phyloP scores from a whole-genome alignment of 2,113 vertebrate species.

The Rhabdornis inornatus region DNA sequence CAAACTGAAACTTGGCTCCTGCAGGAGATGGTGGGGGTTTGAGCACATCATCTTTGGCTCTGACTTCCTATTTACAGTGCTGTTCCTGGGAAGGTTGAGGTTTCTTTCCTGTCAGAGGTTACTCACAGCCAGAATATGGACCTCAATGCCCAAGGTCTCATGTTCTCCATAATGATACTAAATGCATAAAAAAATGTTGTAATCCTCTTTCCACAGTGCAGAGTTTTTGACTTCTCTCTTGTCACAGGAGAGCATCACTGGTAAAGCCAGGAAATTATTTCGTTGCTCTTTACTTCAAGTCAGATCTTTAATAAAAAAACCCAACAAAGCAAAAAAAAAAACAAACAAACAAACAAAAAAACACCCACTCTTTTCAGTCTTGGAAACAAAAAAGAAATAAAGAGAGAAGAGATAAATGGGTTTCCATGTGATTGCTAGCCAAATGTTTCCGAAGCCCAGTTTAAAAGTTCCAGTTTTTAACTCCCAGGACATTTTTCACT shows the following conservation, averaged over 20 bases:
- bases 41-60: neutral
- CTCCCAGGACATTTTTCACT: neutral
- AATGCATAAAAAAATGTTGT: neutral
- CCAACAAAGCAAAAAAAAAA: neutral
- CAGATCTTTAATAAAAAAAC: rapidly evolving
- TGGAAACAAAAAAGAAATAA: neutral
- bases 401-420: neutral
- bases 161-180: neutral
- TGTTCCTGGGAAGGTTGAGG: neutral
- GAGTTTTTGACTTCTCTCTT: neutral
- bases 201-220: neutral
- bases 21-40: neutral
- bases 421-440: neutral
- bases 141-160: neutral
- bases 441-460: neutral
- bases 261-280: neutral
- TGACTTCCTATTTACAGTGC: neutral
- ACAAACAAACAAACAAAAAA: neutral
- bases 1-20: neutral
- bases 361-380: neutral
- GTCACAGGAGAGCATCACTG: neutral
- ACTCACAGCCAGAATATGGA: neutral
- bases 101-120: neutral
- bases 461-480: neutral
- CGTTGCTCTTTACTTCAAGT: neutral